Conservation (phyloP, 2,797 vertebrate species). For the Semaprochilodus insignis region DNA sequence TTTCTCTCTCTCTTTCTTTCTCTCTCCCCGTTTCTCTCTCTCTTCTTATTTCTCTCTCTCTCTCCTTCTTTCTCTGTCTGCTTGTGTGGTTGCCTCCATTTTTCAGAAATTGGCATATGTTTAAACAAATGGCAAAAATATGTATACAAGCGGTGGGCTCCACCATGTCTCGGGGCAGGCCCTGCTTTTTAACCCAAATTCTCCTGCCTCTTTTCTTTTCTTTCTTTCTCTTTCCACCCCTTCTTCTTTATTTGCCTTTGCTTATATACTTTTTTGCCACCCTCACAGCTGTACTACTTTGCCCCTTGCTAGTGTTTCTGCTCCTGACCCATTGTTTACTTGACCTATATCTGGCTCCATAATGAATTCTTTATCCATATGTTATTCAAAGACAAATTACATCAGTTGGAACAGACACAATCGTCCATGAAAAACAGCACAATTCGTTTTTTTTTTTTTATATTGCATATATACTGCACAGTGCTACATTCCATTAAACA, state of each 20-base stretch:
- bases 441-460: too few relatives aligned
- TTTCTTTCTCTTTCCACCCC: conserved; percentile 4
- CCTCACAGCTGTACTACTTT: not conserved
- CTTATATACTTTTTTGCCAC: not conserved
- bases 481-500: too few relatives aligned
- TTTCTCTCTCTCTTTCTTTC: not conserved
- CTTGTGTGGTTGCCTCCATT: conserved; percentile 87
- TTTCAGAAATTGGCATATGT: conserved; percentile 92
- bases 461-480: too few relatives aligned
- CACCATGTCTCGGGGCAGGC: conserved; percentile 39
- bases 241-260: conserved; percentile 7
- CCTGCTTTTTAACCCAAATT: conserved; percentile 52
- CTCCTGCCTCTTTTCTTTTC: conserved; percentile 15
- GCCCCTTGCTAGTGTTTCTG: not conserved
- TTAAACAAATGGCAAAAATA: conserved; percentile 87
- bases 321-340: not conserved
- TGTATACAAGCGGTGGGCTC: conserved; percentile 74
- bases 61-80: conserved; percentile 57
- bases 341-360: not conserved
- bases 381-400: not conserved
- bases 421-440: too few relatives aligned
- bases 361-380: not conserved
- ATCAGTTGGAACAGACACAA: too few relatives aligned
- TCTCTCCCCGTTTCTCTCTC: conserved; percentile 47
- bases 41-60: conserved; percentile 42